A percentile compares a stretch with the other conserved stretches of the same genome.
Conservation (phyloP, 1,140 invertebrate species). For the Trichogramma pretiosum region DNA sequence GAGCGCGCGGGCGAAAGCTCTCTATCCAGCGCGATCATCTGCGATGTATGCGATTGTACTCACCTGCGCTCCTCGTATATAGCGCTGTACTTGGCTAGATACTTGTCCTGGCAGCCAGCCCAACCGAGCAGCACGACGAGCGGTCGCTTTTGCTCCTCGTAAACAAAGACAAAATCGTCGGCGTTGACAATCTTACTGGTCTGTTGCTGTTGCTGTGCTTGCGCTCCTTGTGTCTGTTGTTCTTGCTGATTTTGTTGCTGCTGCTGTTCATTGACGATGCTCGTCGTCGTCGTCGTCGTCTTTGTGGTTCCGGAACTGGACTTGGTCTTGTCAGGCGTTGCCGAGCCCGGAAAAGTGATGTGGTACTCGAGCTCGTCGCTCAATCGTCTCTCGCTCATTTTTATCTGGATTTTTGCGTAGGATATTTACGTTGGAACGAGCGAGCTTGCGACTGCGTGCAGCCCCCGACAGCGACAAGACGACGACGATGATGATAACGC, state of each 20-base stretch:
- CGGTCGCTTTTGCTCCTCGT: constrained; percentile 51
- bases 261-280: too few species aligned
- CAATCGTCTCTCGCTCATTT: background rate
- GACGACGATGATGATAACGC: too few species aligned
- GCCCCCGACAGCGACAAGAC: too few species aligned
- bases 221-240: too few species aligned
- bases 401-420: background rate
- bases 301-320: background rate
- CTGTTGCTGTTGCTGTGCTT: background rate
- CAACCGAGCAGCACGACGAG: constrained; percentile 69
- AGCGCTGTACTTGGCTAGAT: constrained; percentile 68
- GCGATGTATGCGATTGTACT: background rate
- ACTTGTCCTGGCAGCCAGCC: constrained; percentile 68
- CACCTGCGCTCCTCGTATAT: constrained; percentile 69
- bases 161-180: constrained; percentile 15
- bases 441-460: too few species aligned
- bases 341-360: constrained; percentile 2
- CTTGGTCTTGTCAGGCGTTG: too few species aligned
- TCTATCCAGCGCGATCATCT: too few species aligned
- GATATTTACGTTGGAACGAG: too few species aligned
- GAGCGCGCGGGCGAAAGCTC: too few species aligned
- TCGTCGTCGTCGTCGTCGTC: background rate
- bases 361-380: constrained; percentile 2
- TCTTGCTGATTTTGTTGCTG: too few species aligned
- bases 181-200: background rate